Evolutionary conservation across 2,797 vertebrate species (phyloP).

Genomic region (Pempheris klunzingeri): DNA sequence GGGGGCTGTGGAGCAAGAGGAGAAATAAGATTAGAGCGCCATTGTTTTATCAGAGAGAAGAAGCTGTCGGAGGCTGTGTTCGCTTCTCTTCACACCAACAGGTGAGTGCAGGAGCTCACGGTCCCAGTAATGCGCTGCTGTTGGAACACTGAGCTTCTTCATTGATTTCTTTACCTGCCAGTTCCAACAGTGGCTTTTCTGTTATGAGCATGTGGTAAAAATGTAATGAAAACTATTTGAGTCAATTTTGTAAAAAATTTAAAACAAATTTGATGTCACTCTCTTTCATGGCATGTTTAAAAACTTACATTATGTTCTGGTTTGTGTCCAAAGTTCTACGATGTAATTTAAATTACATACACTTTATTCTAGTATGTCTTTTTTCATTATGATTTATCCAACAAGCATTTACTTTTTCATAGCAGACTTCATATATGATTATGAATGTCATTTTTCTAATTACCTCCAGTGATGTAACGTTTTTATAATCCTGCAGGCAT

Average conservation of each 20-base stretch:
- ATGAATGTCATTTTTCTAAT: background rate
- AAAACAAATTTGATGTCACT: background rate
- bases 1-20: background rate
- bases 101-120: constrained; percentile 30
- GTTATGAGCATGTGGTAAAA: background rate
- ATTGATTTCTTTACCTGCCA: background rate
- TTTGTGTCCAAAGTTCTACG: background rate
- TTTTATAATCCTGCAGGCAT: constrained; percentile 45
- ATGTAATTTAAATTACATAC: background rate
- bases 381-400: background rate
- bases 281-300: background rate
- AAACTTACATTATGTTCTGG: background rate
- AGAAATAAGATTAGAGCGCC: constrained; percentile 10
- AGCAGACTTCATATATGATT: background rate
- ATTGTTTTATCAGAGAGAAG: constrained; percentile 7
- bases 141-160: background rate
- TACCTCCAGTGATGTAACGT: background rate
- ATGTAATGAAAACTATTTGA: background rate
- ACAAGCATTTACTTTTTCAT: background rate
- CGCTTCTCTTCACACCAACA: background rate
- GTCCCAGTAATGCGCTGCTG: background rate
- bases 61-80: background rate
- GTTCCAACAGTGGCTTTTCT: background rate
- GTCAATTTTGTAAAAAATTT: background rate
- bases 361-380: background rate